Evolutionary conservation across 2,888 invertebrate genomes (phyloP), one percentile per base, ranked within the genome.

Genomic region (Apodemia duryi): DNA sequence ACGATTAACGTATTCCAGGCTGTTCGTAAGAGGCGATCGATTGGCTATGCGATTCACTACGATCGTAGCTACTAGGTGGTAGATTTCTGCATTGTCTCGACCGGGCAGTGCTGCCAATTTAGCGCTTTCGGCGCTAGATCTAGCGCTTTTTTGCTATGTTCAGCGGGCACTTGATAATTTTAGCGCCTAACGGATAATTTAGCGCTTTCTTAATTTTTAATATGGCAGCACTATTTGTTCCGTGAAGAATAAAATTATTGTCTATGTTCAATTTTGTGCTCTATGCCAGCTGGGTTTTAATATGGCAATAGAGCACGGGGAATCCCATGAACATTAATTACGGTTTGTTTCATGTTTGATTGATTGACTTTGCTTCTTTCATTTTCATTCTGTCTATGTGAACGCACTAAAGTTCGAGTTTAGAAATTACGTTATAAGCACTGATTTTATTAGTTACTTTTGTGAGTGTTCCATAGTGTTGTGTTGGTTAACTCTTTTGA

Each of bases 191-290:
- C 52, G 21, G 52, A 52, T 52, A 52, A 52, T 52, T 52, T 28
- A 52, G 11, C 52, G 52, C 52, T n/a, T 21, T 52, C 3, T 52
- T 52, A 51, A 51, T 51, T 51, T 51, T 51, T 51, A 51, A 51
- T 51, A 51, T 51, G 51, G 51, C 51, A 51, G 51, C 51, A 51
- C 21, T 21, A 10, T 21, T 52, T n/a, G 21, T 29, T 54, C 29
- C 29, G 21, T 29, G 29, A 54, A 54, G 54, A 29, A 54, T 29
- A 29, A 54, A 54, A 29, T 54, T 54, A 29, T 29, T 54, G 52
- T 54, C 52, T 54, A 54, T 54, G 52, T 54, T 54, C 52, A 54
- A 28, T 54, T 54, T 54, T 54, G 52, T 57, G 32, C 13, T 57
- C 11, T 57, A 57, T 57, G 29, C 29, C 28, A 32, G 57, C 57